Evolutionary conservation across 2,113 vertebrate genomes (phyloP).

Genomic region (Gallinago paraguaiae): DNA sequence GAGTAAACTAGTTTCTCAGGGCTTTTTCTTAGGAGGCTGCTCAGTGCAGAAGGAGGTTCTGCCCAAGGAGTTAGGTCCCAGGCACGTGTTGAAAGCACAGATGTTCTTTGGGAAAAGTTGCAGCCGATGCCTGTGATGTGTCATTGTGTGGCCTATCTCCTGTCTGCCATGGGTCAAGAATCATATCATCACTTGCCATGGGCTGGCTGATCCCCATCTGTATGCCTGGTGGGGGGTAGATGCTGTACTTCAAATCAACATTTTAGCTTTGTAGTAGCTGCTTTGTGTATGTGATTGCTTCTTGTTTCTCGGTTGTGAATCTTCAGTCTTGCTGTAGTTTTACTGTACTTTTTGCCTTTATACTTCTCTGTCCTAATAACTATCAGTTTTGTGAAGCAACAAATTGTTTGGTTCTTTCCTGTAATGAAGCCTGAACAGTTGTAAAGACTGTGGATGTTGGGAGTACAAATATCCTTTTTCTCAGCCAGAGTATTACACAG

Average conservation of each 20-base stretch:
- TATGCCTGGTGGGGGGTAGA: not conserved
- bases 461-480: not conserved
- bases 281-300: not conserved
- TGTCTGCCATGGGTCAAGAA: not conserved
- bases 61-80: not conserved
- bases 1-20: not conserved
- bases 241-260: not conserved
- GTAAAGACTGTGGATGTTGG: not conserved
- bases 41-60: not conserved
- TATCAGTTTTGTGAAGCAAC: not conserved
- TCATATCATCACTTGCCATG: not conserved
- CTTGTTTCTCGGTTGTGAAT: not conserved
- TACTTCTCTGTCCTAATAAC: not conserved
- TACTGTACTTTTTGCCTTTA: not conserved
- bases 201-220: not conserved
- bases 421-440: not conserved
- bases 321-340: not conserved
- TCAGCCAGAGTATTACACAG: not conserved
- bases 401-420: not conserved
- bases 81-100: not conserved
- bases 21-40: not conserved
- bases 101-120: rapidly evolving
- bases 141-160: not conserved
- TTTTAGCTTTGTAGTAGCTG: not conserved
- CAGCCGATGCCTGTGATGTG: not conserved